Evolutionary conservation across 2,797 vertebrate species (phyloP).

Genomic region (Sebastes goodei): DNA sequence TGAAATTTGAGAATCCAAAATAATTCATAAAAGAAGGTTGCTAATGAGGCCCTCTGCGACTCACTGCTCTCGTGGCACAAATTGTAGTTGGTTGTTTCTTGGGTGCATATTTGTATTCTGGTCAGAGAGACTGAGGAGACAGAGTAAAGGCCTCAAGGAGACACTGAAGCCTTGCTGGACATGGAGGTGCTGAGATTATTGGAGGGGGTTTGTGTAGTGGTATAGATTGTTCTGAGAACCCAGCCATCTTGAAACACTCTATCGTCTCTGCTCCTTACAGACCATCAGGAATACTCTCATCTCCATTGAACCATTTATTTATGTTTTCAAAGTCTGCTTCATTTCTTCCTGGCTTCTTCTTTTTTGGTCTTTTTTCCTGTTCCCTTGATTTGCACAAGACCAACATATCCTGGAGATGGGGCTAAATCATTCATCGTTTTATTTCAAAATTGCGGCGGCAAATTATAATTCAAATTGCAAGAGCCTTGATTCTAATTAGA

Average conservation of each 20-base stretch:
- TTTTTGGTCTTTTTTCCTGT: background rate
- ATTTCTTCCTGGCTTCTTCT: background rate
- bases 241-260: background rate
- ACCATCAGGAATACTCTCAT: background rate
- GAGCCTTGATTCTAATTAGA: background rate
- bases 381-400: background rate
- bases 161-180: constrained; percentile 28
- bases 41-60: constrained; percentile 35
- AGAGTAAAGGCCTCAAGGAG: constrained; percentile 25
- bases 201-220: background rate
- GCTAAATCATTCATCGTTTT: background rate
- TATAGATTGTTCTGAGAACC: background rate
- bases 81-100: constrained; percentile 1
- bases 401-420: background rate
- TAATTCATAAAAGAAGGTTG: constrained; percentile 2
- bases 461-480: too few relatives aligned
- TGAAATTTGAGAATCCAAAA: constrained; percentile 18
- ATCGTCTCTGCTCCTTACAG: background rate
- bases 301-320: background rate
- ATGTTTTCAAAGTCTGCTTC: background rate
- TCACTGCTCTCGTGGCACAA: background rate
- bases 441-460: background rate
- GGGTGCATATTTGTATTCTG: constrained; percentile 38
- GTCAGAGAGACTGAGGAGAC: constrained; percentile 12
- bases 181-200: constrained; percentile 4